Evolutionary conservation across 2,888 invertebrate species (phyloP).

Genomic region (Sphaerophoria taeniata): DNA sequence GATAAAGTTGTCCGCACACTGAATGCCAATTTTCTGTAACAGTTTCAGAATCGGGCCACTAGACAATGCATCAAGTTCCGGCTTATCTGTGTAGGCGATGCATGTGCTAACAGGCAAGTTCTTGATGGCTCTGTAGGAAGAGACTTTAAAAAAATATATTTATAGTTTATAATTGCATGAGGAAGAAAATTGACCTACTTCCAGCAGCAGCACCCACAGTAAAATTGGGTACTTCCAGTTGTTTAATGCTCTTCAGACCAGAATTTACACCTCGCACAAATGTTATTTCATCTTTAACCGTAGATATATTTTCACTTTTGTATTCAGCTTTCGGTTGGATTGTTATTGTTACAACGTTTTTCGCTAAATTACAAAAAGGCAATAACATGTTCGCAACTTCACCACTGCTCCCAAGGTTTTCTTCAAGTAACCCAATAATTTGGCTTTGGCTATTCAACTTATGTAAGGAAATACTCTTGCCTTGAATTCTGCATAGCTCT

Average conservation of each 20-base stretch:
- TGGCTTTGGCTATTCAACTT: constrained; percentile 46
- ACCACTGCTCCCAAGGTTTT: constrained; percentile 79
- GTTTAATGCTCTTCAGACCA: constrained; percentile 68
- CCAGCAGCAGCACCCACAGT: constrained; percentile 81
- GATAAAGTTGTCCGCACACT: constrained; percentile 77
- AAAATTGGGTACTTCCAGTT: constrained; percentile 82
- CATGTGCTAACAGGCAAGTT: constrained; percentile 77
- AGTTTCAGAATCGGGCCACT: constrained; percentile 79
- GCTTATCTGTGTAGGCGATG: constrained; percentile 80
- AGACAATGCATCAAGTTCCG: constrained; percentile 78
- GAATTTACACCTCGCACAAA: constrained; percentile 79
- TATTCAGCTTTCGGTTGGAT: constrained; percentile 80
- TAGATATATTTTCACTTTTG: constrained; percentile 79
- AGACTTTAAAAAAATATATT: constrained; percentile 76
- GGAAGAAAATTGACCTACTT: constrained; percentile 75
- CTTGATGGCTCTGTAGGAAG: constrained; percentile 79
- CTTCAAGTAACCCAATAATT: constrained; percentile 78
- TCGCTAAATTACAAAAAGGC: constrained; percentile 78
- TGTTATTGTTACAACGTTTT: constrained; percentile 79
- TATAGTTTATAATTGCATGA: not conserved
- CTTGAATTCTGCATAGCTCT: constrained; percentile 77
- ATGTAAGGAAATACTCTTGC: constrained; percentile 63
- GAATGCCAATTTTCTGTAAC: constrained; percentile 77
- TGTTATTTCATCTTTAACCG: constrained; percentile 78
- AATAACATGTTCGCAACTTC: constrained; percentile 78